Percentiles rank a stretch among this genome's conserved stretches.
Evolutionary conservation across 2,797 vertebrate species (phyloP).

Genomic region (Bovichtus variegatus): DNA sequence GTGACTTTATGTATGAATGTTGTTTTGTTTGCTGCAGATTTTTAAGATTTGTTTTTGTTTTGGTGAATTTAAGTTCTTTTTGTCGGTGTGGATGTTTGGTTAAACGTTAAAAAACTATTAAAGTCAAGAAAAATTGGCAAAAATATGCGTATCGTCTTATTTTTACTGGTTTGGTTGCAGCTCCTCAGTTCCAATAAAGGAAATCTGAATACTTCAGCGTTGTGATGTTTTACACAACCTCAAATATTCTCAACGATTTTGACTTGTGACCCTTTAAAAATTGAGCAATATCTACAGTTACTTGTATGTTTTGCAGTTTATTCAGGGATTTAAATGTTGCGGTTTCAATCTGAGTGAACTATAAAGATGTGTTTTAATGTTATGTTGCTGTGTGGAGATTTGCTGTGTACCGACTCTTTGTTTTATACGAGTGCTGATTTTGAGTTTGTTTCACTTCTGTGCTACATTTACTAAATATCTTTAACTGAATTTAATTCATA

Average conservation of each 20-base stretch:
- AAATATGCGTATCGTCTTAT: no score
- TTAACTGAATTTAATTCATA: no score
- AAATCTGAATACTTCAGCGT: no score
- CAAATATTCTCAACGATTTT: not conserved
- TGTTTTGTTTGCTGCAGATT: no score
- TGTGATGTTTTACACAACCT: not conserved
- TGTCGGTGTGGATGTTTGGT: not conserved
- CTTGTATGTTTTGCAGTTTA: not conserved
- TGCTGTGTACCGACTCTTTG: not conserved
- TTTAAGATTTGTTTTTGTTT: no score
- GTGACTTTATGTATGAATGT: not conserved
- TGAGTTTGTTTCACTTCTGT: not conserved
- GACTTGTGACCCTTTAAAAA: not conserved
- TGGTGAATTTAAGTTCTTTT: no score
- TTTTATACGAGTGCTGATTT: no score
- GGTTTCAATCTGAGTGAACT: not conserved
- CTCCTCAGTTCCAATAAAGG: no score
- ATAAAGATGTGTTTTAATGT: not conserved
- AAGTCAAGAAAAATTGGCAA: not conserved
- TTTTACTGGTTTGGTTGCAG: no score
- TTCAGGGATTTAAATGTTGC: not conserved
- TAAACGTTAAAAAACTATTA: not conserved
- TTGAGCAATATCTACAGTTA: not conserved
- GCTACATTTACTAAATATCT: no score
- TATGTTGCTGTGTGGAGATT: not conserved